Evolutionary conservation across 1,140 invertebrate genomes (phyloP).

Genomic region (Sycophaga agraensis): DNA sequence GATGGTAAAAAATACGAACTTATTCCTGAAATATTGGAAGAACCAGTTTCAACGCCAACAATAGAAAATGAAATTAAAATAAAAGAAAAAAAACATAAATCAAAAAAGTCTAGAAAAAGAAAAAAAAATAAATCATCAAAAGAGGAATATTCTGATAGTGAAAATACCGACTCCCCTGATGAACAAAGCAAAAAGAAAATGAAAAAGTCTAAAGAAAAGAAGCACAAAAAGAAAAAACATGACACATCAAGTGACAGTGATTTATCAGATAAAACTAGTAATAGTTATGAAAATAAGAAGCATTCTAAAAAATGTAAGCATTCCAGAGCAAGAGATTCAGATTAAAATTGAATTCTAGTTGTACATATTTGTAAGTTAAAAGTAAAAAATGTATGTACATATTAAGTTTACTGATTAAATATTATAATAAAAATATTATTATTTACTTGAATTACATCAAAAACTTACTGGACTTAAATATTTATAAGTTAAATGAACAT

Average conservation of each 20-base stretch:
- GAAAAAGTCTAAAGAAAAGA: constrained; percentile 42
- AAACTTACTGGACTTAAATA: constrained; percentile 85
- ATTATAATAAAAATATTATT: too few species aligned
- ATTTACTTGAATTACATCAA: too few species aligned
- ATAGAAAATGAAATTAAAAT: constrained; percentile 22
- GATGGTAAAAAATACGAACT: constrained; percentile 54
- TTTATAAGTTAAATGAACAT: constrained; percentile 95
- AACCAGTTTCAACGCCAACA: neutral
- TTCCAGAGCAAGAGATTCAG: constrained; percentile 39
- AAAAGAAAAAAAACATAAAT: constrained; percentile 31
- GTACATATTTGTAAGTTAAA: neutral
- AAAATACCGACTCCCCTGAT: constrained; percentile 28
- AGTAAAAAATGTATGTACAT: constrained; percentile 2
- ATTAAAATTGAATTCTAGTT: constrained; percentile 22
- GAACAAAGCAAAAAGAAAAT: constrained; percentile 38
- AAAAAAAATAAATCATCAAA: constrained; percentile 37
- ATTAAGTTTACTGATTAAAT: too few species aligned
- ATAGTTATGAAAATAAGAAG: constrained; percentile 36
- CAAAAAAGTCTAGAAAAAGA: constrained; percentile 38
- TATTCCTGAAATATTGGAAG: constrained; percentile 48
- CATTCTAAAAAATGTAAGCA: constrained; percentile 47
- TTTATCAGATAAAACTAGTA: constrained; percentile 29
- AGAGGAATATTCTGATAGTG: constrained; percentile 30
- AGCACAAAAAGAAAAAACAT: constrained; percentile 37
- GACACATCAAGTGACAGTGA: constrained; percentile 34